These are phyloP conservation scores for Teleiodes luculella DNA, from an alignment of 2,888 invertebrate species.

Conservation along the genomic window DNA sequence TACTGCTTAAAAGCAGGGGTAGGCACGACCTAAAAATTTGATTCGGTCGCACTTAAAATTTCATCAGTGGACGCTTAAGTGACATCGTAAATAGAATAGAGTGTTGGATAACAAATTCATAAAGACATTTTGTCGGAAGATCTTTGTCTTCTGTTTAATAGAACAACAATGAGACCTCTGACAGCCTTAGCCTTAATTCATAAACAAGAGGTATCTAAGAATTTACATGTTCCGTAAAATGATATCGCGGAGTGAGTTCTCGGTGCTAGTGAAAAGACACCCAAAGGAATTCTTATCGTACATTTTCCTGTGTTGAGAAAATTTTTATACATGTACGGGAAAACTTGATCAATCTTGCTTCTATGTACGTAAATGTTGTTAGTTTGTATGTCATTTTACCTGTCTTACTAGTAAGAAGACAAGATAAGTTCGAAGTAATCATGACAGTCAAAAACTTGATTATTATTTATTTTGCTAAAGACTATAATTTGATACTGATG, in stretches of 20 bases:
- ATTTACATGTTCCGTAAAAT: neutral
- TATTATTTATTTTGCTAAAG: too few species aligned
- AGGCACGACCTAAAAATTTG: constrained; percentile 55
- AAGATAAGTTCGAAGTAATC: too few species aligned
- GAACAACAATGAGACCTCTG: constrained; percentile 11
- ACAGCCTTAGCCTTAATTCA: neutral
- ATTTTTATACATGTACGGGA: neutral
- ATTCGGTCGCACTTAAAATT: constrained; percentile 53
- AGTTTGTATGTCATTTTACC: too few species aligned
- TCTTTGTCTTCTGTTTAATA: constrained; percentile 16
- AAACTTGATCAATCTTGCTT: neutral
- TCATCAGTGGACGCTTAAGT: constrained; percentile 38
- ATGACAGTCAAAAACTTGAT: too few species aligned
- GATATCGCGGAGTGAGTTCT: constrained; percentile 2
- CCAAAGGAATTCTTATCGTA: constrained; percentile 8
- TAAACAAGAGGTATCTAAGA: neutral
- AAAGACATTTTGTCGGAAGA: constrained; percentile 20
- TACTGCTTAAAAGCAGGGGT: constrained; percentile 55
- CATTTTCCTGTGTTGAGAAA: constrained; percentile 4
- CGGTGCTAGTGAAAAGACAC: constrained; percentile 8
- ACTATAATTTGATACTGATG: too few species aligned
- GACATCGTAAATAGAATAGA: constrained; percentile 29
- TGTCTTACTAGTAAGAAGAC: too few species aligned
- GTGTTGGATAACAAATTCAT: constrained; percentile 30
- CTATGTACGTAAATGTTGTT: neutral